These are phyloP conservation scores for Euspilapteryx auroguttella DNA, from an alignment of 2,888 invertebrate genomes.

Conservation along the genomic window DNA sequence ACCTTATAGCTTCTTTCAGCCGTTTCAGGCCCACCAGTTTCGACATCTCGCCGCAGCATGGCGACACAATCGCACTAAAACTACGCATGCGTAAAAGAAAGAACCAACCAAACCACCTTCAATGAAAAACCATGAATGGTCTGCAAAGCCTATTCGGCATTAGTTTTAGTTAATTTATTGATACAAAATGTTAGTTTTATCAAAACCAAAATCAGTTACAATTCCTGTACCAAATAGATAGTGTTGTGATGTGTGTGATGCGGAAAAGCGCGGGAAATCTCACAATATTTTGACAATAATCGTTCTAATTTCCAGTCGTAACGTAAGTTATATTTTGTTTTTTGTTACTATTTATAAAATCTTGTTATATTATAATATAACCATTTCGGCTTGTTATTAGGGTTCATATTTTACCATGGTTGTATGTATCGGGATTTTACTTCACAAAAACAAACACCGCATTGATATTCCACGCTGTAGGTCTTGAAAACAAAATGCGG, in stretches of 20 bases:
- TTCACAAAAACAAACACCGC: too few species aligned
- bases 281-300: background rate
- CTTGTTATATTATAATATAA: background rate
- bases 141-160: conserved; percentile 32
- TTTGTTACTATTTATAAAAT: background rate
- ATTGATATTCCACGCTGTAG: conserved; percentile 9
- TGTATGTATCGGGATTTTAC: too few species aligned
- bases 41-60: too few species aligned
- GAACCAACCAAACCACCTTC: too few species aligned
- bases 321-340: background rate
- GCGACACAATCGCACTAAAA: too few species aligned
- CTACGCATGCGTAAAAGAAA: too few species aligned
- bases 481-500: conserved; percentile 54
- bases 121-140: conserved; percentile 50
- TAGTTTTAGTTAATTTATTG: conserved; percentile 30
- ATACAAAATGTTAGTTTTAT: conserved; percentile 40
- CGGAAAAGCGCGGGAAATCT: too few species aligned
- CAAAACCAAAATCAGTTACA: too few species aligned
- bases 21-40: too few species aligned
- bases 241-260: conserved; percentile 24
- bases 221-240: conserved; percentile 51
- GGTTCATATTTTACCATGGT: too few species aligned
- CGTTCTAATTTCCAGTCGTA: conserved; percentile 5
- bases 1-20: too few species aligned
- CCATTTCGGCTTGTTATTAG: too few species aligned